Conservation (phyloP, 2,888 invertebrate species). For the Drosophila demipolita region DNA sequence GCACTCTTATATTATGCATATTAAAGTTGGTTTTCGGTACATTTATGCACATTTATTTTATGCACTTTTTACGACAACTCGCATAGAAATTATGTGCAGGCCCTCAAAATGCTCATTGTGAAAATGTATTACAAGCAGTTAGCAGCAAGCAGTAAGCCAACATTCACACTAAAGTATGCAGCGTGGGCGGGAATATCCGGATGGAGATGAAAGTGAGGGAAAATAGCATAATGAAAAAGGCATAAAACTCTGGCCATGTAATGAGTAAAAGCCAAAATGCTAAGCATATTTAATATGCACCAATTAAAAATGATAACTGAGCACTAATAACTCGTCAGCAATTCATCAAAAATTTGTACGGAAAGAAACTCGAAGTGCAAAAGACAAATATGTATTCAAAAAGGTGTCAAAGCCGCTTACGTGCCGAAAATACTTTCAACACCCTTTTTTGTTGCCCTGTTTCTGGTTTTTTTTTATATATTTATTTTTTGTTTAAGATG, state of each 20-base stretch:
- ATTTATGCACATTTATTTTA: slow-evolving; percentile 74
- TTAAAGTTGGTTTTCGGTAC: slow-evolving; percentile 48
- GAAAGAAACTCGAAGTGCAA: slow-evolving; percentile 51
- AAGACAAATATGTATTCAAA: slow-evolving; percentile 65
- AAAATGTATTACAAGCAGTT: slow-evolving; percentile 48
- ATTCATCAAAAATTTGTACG: slow-evolving; percentile 63
- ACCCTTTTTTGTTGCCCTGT: slow-evolving; percentile 42
- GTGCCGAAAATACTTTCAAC: slow-evolving; percentile 46
- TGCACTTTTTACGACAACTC: slow-evolving; percentile 68
- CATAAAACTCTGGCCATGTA: slow-evolving; percentile 64
- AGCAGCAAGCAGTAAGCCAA: slow-evolving; percentile 36
- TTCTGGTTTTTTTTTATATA: not conserved
- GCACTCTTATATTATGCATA: slow-evolving; percentile 22
- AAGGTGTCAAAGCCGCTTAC: slow-evolving; percentile 53
- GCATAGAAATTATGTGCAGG: slow-evolving; percentile 69
- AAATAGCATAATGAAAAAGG: slow-evolving; percentile 62
- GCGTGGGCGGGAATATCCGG: slow-evolving; percentile 56
- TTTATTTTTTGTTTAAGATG: slow-evolving; percentile 4
- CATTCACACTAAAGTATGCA: slow-evolving; percentile 73
- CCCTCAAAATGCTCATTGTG: slow-evolving; percentile 53
- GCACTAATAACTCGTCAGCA: slow-evolving; percentile 43
- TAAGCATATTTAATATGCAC: slow-evolving; percentile 71
- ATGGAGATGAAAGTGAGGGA: slow-evolving; percentile 7
- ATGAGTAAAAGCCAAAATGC: slow-evolving; percentile 48
- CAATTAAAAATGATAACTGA: slow-evolving; percentile 75